These are phyloP conservation scores for Brachyalestes nurse DNA, from an alignment of 2,797 vertebrate species.

Conservation along the genomic window DNA sequence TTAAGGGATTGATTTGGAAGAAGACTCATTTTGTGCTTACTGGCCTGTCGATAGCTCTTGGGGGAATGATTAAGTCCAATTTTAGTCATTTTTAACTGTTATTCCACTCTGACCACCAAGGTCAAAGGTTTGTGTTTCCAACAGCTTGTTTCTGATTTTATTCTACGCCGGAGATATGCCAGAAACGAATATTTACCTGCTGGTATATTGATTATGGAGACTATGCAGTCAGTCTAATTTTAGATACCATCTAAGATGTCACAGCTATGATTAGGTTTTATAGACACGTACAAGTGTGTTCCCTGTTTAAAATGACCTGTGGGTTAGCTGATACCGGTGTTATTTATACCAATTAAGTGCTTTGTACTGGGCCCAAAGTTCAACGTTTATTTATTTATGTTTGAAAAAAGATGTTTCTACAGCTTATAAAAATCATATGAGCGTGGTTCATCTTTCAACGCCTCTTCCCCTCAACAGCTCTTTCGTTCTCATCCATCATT, in stretches of 20 bases:
- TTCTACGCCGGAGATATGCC: slow-evolving; percentile 38
- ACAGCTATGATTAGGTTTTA: neutral
- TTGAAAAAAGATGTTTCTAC: neutral
- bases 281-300: neutral
- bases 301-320: neutral
- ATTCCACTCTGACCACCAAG: slow-evolving; percentile 38
- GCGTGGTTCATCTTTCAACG: slow-evolving; percentile 10
- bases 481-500: slow-evolving; percentile 45
- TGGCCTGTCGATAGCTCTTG: slow-evolving; percentile 56
- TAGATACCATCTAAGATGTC: neutral
- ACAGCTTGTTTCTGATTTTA: slow-evolving; percentile 41
- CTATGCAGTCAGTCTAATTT: slow-evolving; percentile 1
- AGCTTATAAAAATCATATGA: slow-evolving; percentile 15
- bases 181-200: slow-evolving; percentile 33
- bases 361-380: neutral
- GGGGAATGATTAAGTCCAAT: slow-evolving; percentile 56
- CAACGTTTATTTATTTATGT: neutral
- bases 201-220: slow-evolving; percentile 31
- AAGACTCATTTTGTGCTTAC: slow-evolving; percentile 58
- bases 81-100: slow-evolving; percentile 54
- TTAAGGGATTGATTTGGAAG: slow-evolving; percentile 62
- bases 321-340: neutral
- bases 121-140: slow-evolving; percentile 34
- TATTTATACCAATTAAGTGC: neutral
- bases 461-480: slow-evolving; percentile 12